Base-by-base conservation (phyloP, 2,113 vertebrate genomes). In the Sialia sialis region DNA sequence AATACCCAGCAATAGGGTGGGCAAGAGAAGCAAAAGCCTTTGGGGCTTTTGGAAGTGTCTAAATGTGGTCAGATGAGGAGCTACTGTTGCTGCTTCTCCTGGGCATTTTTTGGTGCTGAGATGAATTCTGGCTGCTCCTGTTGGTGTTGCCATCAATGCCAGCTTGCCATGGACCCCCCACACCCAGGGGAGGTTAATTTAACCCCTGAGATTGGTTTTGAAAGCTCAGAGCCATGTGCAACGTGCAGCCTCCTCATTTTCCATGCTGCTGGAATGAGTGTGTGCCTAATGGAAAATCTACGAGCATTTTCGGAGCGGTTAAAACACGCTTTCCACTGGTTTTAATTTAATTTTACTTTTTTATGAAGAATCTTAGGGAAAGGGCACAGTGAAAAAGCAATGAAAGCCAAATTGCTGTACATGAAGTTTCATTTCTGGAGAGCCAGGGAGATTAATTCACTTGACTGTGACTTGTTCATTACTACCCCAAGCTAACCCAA, bases 371-470 rank as follows among this genome's bases (percentile, higher is more conserved):
- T 96, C 93, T 95, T 95, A 94, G 60, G 74, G 92, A 97, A 97
- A 96, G 78, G 93, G 94, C 93, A 89, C 78, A 56, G 75, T 87
- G 74, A 92, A 64, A 85, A 96, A 96, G 94, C 95, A 95, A 95
- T 94, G 96, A 96, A 96, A 92, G 95, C 94, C 83, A 90, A 96
- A 97, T 89, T 94, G 93, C 92, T 94, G 87, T 87, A 93, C 74
- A 60, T 69, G 95, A 97, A 95, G 92, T 94, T 97, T 97, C 88
- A 14, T 95, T 96, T 96, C 92, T 94, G 93, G 95, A 94, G 96
- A 97, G 90, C 87, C 88, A 72, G 90, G 84, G 80, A 97, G 96
- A 97, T 97, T 97, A 97, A 97, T 97, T 96, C 97, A 94, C 96
- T 95, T 95, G 89, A 95, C 94, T 97, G 91, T 91, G 97, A 97